phyloP scores from a whole-genome alignment of 2,888 invertebrate genomes.

The Julus scandinavius region DNA sequence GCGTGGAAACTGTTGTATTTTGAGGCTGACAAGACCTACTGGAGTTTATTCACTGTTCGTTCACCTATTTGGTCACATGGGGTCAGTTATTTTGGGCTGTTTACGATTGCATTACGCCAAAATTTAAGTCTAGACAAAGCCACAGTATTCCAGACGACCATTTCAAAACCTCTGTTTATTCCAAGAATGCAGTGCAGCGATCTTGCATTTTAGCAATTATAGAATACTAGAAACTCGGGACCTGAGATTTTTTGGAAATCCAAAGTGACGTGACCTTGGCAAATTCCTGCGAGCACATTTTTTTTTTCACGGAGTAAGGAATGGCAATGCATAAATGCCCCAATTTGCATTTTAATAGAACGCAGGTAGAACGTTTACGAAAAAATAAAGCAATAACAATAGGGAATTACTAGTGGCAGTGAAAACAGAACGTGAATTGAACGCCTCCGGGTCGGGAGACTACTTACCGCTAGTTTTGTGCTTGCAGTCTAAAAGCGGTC shows the following conservation, averaged over 20 bases:
- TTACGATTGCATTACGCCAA: not conserved
- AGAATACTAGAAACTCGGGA: not conserved
- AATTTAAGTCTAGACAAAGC: not conserved
- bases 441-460: not conserved
- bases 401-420: not conserved
- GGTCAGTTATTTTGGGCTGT: slow-evolving; percentile 4
- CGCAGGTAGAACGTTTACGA: not conserved
- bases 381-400: not conserved
- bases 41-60: not conserved
- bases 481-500: not conserved
- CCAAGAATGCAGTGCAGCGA: not conserved
- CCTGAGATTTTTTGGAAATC: not conserved
- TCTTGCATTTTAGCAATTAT: not conserved
- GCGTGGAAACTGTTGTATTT: not conserved
- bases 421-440: not conserved
- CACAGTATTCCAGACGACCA: not conserved
- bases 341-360: not conserved
- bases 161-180: not conserved
- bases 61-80: slow-evolving; percentile 5
- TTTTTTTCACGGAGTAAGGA: not conserved
- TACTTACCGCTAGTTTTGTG: not conserved
- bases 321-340: not conserved
- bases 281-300: no score
- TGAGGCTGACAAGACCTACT: not conserved
- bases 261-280: no score